phyloP scores from a whole-genome alignment of 2,113 vertebrate species.

The Coptodon bakossiorum region DNA sequence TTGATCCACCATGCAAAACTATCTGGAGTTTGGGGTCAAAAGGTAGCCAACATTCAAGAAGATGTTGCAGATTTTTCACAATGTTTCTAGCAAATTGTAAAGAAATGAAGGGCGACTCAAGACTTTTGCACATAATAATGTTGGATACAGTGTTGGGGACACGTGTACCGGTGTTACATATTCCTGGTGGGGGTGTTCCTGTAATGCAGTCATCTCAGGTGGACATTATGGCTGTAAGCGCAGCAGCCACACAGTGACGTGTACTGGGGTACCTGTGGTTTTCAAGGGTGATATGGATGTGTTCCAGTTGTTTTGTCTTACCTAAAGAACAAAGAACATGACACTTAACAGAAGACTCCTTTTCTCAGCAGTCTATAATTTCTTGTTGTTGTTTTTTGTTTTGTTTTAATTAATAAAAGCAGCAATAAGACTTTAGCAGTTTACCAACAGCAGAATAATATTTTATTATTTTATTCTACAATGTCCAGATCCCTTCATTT shows the following conservation, averaged over 20 bases:
- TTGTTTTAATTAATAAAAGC: not conserved
- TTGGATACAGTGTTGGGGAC: not conserved
- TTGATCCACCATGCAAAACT: fast-evolving
- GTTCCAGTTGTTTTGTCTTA: fast-evolving
- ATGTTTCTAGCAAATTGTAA: not conserved
- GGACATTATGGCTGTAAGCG: not conserved
- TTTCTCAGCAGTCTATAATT: not conserved
- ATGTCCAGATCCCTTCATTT: not conserved
- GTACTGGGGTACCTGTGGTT: not conserved
- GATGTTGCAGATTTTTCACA: not conserved
- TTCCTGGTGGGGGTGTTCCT: too few species aligned
- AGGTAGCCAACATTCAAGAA: not conserved
- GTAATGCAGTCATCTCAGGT: not conserved
- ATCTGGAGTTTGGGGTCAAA: not conserved
- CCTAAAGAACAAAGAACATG: fast-evolving
- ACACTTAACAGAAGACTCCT: not conserved
- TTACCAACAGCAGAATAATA: not conserved
- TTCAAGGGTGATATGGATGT: not conserved
- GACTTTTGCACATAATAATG: not conserved
- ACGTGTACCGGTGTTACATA: fast-evolving
- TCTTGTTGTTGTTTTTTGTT: not conserved
- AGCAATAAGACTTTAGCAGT: not conserved
- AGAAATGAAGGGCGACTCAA: not conserved
- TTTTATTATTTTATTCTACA: not conserved
- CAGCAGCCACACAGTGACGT: not conserved